Base-by-base conservation (phyloP, 2,888 invertebrate genomes). In the Eilema depressum region DNA sequence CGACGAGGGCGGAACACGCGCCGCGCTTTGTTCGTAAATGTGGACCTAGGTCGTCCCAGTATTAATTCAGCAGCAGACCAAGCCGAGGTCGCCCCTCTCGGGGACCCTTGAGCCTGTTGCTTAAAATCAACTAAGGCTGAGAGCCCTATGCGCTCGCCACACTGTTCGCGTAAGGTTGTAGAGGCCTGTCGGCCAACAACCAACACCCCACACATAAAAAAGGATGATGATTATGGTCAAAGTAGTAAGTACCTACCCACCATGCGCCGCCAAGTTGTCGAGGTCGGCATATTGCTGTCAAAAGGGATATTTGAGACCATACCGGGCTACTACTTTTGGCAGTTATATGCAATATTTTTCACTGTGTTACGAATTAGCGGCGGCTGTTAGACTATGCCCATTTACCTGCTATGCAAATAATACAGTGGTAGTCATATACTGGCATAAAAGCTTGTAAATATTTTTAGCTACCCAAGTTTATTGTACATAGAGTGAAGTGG, bases 341-440 rank as follows among this genome's bases (percentile, higher is more conserved):
- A 75, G 71, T 76, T 69, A 68, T 69, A 74, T 81, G 88, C 79
- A 81, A 87, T 73, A 86, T 82, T 83, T 85, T 85, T 80, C 86
- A 86, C 86, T 75, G 76, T 70, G 70, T 74, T 83, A 84, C 76
- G 78, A 85, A 75, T 73, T 82, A 75, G 73, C 76, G 79, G 74
- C 67, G 70, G 71, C 77, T 79, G 77, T 87, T 88, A 87, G 84
- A 86, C 75, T 68, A 30, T 30, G 26, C 61, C 71, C 76, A 65
- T 83, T 83, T 86, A 84, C 87, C 83, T 83, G 82, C 74, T 75
- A 73, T 69, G 66, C 72, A 74, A 64, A 73, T 82, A 77, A 30
- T n/a, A 8, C 65, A 14, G 23, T 71, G 60, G 53, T 17, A 53
- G 30, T 53, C 8, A 33, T 53, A 37, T 25, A 61, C 23, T 53